Evolutionary conservation across 2,797 vertebrate genomes (phyloP).

Genomic region (Perodicticus potto): DNA sequence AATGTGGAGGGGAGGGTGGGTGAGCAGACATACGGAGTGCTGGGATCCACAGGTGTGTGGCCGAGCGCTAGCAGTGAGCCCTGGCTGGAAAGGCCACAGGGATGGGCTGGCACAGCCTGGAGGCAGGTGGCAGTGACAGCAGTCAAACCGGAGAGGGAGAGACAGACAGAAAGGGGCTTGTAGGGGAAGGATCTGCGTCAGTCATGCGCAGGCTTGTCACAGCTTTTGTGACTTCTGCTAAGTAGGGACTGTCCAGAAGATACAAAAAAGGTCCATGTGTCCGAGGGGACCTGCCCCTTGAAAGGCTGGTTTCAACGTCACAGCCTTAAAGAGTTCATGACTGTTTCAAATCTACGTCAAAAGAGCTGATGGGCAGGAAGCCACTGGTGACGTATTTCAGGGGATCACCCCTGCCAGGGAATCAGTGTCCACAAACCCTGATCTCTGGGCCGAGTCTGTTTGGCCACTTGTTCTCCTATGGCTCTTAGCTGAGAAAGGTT

Average conservation of each 20-base stretch:
- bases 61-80: not conserved
- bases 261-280: not conserved
- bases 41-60: not conserved
- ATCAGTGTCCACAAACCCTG: too few species aligned
- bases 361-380: not conserved
- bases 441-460: not conserved
- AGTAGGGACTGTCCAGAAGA: not conserved
- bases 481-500: not conserved
- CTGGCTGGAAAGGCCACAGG: not conserved
- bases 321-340: accelerated
- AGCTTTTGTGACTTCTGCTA: not conserved
- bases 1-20: not conserved
- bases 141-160: not conserved
- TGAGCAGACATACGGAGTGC: not conserved
- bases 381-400: accelerated
- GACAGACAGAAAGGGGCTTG: not conserved
- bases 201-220: too few species aligned
- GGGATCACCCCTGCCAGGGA: accelerated
- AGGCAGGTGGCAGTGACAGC: not conserved
- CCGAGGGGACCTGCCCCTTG: not conserved
- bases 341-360: not conserved
- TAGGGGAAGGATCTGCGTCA: not conserved
- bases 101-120: not conserved
- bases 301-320: not conserved
- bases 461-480: not conserved